A percentile compares a stretch with the other conserved stretches of the same genome.
Conservation (phyloP, 2,888 invertebrate species). For the Agrilus mali region DNA sequence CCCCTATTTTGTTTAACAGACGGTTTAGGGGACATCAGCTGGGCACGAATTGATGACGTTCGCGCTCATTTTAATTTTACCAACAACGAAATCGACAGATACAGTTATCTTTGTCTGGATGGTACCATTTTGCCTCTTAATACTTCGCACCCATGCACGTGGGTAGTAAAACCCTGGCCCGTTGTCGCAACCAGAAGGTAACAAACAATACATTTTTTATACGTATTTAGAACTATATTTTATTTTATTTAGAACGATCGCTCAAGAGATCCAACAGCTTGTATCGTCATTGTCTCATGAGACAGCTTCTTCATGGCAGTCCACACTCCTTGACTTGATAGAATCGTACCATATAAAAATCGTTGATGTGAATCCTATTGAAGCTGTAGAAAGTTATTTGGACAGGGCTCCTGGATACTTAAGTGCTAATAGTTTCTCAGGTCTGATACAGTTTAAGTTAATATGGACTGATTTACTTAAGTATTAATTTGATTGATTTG, state of each 20-base stretch:
- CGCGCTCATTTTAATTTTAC: slow-evolving; percentile 49
- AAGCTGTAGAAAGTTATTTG: slow-evolving; percentile 54
- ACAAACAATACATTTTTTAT: not conserved
- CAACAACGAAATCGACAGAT: slow-evolving; percentile 36
- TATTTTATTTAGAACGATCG: slow-evolving; percentile 29
- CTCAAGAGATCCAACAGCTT: slow-evolving; percentile 39
- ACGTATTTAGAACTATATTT: not conserved
- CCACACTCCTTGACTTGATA: slow-evolving; percentile 46
- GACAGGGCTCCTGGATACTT: slow-evolving; percentile 46
- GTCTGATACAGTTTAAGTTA: not conserved
- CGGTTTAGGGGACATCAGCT: slow-evolving; percentile 68
- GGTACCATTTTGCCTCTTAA: slow-evolving; percentile 49
- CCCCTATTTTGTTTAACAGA: slow-evolving; percentile 68
- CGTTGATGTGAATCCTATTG: slow-evolving; percentile 42
- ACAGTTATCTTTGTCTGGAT: slow-evolving; percentile 64
- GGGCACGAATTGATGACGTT: slow-evolving; percentile 64
- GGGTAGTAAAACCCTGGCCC: slow-evolving; percentile 71
- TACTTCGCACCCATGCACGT: slow-evolving; percentile 52
- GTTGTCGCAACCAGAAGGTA: slow-evolving; percentile 57
- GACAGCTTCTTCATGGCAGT: slow-evolving; percentile 38
- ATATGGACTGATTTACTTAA: not conserved
- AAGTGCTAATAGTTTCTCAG: slow-evolving; percentile 42
- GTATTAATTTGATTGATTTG: slow-evolving; percentile 3
- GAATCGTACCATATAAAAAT: slow-evolving; percentile 44
- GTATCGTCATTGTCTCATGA: slow-evolving; percentile 34